Base-by-base conservation (phyloP, 2,888 invertebrate species). In the Muschampia plurimacula region DNA sequence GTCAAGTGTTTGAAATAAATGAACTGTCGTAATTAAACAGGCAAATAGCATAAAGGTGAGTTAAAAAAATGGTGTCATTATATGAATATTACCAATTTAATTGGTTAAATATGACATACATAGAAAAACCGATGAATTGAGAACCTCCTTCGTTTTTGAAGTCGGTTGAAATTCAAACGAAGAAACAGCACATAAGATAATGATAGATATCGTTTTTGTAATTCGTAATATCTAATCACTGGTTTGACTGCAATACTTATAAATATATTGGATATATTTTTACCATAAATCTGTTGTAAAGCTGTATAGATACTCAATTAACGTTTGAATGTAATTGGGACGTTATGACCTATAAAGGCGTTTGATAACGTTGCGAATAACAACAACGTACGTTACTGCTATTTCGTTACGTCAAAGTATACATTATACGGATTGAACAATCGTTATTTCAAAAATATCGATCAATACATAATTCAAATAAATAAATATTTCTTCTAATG, bases 401-500 rank as follows among this genome's bases (percentile, higher is more conserved):
- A 69, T 55, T 69, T 55, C 5, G 22, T 68, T 9, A 46, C 67
- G 69, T 64, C 57, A 69, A 62, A 63, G 52, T 52, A 63, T 39
- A 70, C 39, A 46, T 52, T 59, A 39, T 65, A 70, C 64, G 41
- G 15, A 36, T 32, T 60, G 36, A 67, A 71, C 66, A 66, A 59
- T 66, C 63, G 41, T 64, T 70, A 57, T 59, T 71, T 71, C 41
- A 67, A 71, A 66, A 71, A 66, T 71, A 66, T 67, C n/a, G 60
- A 66, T 71, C 44, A 71, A 22, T 22, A 22, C 22, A 36, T 36
- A 32, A 65, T 65, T 69, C 55, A 64, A 70, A 59, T 71, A 55
- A 67, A 65, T 52, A 69, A 62, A 71, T 71, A 71, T 71, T 49
- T 71, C 46, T 59, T 39, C 52, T 69, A 55, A 41, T 39, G 12